Percentiles rank a stretch among this genome's conserved stretches.
Evolutionary conservation across 2,797 vertebrate species (phyloP).

Genomic region (Pristis pectinata): DNA sequence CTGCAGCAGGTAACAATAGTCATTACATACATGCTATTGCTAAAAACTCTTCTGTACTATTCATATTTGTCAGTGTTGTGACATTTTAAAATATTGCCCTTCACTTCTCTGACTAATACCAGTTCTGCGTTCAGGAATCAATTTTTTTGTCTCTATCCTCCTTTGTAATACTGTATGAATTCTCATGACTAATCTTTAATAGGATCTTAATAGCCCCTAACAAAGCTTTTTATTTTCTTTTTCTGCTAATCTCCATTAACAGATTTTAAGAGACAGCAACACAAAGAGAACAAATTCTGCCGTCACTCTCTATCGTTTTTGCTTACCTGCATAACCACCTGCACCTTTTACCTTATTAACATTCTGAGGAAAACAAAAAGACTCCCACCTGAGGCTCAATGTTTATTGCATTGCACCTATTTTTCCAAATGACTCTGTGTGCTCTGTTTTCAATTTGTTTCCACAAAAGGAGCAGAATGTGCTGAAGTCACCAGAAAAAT

Average conservation of each 20-base stretch:
- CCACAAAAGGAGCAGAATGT: not conserved
- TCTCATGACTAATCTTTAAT: not conserved
- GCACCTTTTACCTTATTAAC: not conserved
- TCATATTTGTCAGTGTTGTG: not conserved
- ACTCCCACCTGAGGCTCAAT: not conserved
- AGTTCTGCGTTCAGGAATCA: not conserved
- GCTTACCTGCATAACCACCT: slow-evolving; percentile 17
- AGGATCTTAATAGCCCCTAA: not conserved
- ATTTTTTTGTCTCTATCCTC: not conserved
- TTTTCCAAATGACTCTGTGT: not conserved
- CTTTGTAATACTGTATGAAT: not conserved
- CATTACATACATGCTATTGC: not conserved
- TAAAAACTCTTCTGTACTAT: not conserved
- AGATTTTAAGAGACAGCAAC: not conserved
- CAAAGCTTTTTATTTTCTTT: not conserved
- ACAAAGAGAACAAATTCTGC: slow-evolving; percentile 12
- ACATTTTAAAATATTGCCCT: slow-evolving; percentile 8
- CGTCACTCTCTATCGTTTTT: not conserved
- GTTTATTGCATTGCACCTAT: slow-evolving; percentile 13
- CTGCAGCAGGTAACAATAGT: not conserved
- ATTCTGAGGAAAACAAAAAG: slow-evolving; percentile 24
- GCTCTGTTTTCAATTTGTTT: slow-evolving; percentile 2
- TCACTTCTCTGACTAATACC: not conserved
- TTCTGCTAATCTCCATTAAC: not conserved
- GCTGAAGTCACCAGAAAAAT: not conserved